phyloP scores from a whole-genome alignment of 2,888 invertebrate genomes.

The Oegoconia quadripuncta region DNA sequence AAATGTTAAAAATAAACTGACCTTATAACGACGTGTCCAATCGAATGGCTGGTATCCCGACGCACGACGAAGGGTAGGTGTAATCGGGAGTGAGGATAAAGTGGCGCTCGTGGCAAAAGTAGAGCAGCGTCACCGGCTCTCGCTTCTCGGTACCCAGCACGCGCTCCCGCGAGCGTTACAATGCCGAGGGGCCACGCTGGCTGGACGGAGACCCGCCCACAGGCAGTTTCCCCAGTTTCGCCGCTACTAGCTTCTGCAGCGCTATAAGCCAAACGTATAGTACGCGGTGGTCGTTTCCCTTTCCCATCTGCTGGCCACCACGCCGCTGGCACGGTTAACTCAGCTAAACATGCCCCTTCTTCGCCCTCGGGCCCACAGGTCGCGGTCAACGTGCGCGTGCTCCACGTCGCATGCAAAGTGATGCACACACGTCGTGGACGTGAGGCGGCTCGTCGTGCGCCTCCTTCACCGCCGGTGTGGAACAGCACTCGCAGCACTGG shows the following conservation, averaged over 20 bases:
- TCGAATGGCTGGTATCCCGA: constrained; percentile 81
- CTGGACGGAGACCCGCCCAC: constrained; percentile 84
- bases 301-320: constrained; percentile 91
- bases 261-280: constrained; percentile 91
- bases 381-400: constrained; percentile 83
- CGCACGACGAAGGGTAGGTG: constrained; percentile 94
- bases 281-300: constrained; percentile 83
- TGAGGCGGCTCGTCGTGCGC: constrained; percentile 85
- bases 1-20: constrained; percentile 54
- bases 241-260: constrained; percentile 90
- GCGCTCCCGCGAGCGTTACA: constrained; percentile 87
- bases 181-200: constrained; percentile 82
- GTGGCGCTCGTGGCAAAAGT: constrained; percentile 90
- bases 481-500: constrained; percentile 95
- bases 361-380: constrained; percentile 96
- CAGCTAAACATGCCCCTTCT: constrained; percentile 95
- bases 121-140: constrained; percentile 91
- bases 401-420: constrained; percentile 85
- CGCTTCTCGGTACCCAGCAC: constrained; percentile 90
- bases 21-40: constrained; percentile 92
- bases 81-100: constrained; percentile 93
- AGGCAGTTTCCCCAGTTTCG: constrained; percentile 83
- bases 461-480: constrained; percentile 92
- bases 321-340: constrained; percentile 90
- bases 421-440: constrained; percentile 89